Base-by-base conservation (phyloP, 2,797 vertebrate genomes). In the Coregonus sp. region DNA sequence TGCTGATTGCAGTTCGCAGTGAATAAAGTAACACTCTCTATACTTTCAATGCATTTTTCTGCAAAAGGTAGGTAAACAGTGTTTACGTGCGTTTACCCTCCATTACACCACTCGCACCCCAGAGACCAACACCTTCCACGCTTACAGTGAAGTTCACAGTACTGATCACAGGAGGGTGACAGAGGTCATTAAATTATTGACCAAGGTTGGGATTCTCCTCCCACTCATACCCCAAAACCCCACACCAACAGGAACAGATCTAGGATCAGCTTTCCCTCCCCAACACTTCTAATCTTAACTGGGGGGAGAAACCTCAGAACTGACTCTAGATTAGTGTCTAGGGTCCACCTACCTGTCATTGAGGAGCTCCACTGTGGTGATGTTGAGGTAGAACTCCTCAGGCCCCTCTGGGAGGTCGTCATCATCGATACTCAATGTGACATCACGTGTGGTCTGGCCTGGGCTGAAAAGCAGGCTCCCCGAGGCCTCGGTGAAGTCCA, bases 401-500 rank as follows among this genome's bases (percentile, higher is more conserved):
- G 96, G 95, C 50, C 93, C 95, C 90, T 99, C 98, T 67, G 97
- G 95, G 79, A 95, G 80, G 61, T 86, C 86, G 82, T 99, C 98
- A 72, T 99, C 94, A 29, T 92, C 77, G 80, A 99, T 95, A 84
- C 91, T 90, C 81, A 97, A 9, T 0, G 83, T 82, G 81, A 99
- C 35, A 0, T 76, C 86, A 78, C 90, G 92, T 15, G 67, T 86
- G 1, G 83, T 86, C 78, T 96, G 95, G 11, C 86, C 89, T 6
- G 92, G 90, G 37, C 85, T 85, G 75, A 99, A 99, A 5, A 97
- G 69, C 0, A 98, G 75, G n/a, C 91, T 89, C 6, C 90, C 95
- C 1, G 89, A 86, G 0, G 77, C 86, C 12, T 82, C 83, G 79
- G 83, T 52, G 75, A 97, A 99, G 88, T 99, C 98, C 76, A 73